phyloP scores from a whole-genome alignment of 1,140 invertebrate genomes.

The Conus betulinus region DNA sequence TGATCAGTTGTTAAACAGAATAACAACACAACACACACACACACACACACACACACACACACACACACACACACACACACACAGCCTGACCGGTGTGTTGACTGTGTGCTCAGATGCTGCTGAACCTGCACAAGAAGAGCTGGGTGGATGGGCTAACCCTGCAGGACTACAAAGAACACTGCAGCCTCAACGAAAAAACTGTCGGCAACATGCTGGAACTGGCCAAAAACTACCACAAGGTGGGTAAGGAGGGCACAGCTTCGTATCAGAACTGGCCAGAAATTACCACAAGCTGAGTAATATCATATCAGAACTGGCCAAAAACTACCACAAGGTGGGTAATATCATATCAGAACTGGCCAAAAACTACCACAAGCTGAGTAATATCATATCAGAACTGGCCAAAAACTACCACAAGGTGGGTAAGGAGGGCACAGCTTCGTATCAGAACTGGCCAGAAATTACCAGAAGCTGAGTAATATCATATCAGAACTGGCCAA shows the following conservation, averaged over 20 bases:
- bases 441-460: no score
- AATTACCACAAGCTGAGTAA: no score
- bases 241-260: constrained; percentile 64
- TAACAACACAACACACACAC: no score
- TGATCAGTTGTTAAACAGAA: no score
- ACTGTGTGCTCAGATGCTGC: constrained; percentile 86
- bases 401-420: constrained; percentile 98
- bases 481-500: constrained; percentile 97
- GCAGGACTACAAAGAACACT: constrained; percentile 96
- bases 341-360: no score
- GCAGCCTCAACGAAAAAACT: constrained; percentile 89
- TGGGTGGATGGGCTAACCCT: constrained; percentile 99
- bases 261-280: no score
- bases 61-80: no score
- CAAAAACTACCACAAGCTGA: constrained; percentile 75
- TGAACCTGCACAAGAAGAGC: constrained; percentile 99
- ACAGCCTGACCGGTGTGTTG: background rate
- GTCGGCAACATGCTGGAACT: constrained; percentile 97
- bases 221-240: constrained; percentile 99
- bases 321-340: constrained; percentile 96
- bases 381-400: constrained; percentile 90
- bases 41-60: no score
- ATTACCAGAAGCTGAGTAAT: no score
- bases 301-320: constrained; percentile 98
- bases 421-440: no score